These are phyloP conservation scores for Melanostoma mellinum DNA, from an alignment of 2,888 invertebrate species.

Conservation along the genomic window DNA sequence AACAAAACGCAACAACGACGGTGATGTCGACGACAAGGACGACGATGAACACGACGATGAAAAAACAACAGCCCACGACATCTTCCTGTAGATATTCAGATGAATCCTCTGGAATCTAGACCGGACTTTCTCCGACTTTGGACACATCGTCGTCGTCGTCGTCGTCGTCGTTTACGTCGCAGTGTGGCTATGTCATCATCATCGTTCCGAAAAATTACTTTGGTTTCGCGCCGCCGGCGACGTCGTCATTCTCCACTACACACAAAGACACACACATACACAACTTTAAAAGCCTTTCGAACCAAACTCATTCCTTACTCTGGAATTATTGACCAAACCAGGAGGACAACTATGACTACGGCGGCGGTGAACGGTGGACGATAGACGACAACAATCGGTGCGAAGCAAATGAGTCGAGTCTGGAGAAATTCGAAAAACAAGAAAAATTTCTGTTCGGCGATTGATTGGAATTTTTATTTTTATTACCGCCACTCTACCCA, in stretches of 20 bases:
- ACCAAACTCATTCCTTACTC: slow-evolving; percentile 6
- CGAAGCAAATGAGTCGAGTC: slow-evolving; percentile 67
- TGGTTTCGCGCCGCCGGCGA: slow-evolving; percentile 67
- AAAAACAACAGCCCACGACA: slow-evolving; percentile 63
- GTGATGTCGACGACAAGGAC: background rate
- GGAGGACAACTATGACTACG: background rate
- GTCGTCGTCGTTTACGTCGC: slow-evolving; percentile 3
- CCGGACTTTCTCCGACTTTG: slow-evolving; percentile 64
- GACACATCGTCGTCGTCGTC: slow-evolving; percentile 32
- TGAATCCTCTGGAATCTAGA: slow-evolving; percentile 60
- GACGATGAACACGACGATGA: slow-evolving; percentile 14
- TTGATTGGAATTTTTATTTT: slow-evolving; percentile 73
- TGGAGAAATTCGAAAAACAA: slow-evolving; percentile 66
- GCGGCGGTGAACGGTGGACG: slow-evolving; percentile 9
- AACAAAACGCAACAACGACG: slow-evolving; percentile 30
- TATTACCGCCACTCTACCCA: slow-evolving; percentile 26
- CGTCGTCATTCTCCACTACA: slow-evolving; percentile 16
- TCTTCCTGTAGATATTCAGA: slow-evolving; percentile 69
- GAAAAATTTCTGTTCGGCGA: slow-evolving; percentile 72
- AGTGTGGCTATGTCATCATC: slow-evolving; percentile 43
- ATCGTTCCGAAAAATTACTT: slow-evolving; percentile 58
- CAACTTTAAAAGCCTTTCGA: slow-evolving; percentile 46
- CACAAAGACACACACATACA: background rate
- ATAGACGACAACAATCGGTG: slow-evolving; percentile 12
- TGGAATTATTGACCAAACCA: slow-evolving; percentile 42